A percentile compares a stretch with the other conserved stretches of the same genome.
These are phyloP conservation scores for silkworm (Bombyx mori) DNA, from an alignment of 1,140 invertebrate genomes.

Conservation along the genomic window DNA sequence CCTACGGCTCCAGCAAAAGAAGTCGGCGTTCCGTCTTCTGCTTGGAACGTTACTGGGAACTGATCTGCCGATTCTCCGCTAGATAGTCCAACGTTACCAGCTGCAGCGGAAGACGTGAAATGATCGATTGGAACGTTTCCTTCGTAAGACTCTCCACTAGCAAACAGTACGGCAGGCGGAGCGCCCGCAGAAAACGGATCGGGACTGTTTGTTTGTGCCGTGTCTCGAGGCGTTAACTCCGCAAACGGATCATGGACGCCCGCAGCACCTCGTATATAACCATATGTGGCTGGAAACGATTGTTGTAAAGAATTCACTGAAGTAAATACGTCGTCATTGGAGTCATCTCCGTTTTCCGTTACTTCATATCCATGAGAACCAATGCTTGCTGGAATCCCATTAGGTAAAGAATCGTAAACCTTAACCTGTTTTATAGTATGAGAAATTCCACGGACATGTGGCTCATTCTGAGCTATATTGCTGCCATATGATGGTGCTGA, in stretches of 20 bases:
- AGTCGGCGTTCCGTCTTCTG: constrained; percentile 16
- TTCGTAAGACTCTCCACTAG: constrained; percentile 2
- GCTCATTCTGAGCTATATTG: constrained; percentile 21
- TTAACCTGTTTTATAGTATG: constrained; percentile 60
- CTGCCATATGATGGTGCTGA: constrained; percentile 26
- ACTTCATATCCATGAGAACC: constrained; percentile 49
- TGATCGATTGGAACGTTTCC: constrained; percentile 1
- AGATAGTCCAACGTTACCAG: constrained; percentile 7
- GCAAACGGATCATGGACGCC: constrained; percentile 27
- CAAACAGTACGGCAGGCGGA: constrained; percentile 7
- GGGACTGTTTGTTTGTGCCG: constrained; percentile 25
- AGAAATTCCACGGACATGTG: constrained; percentile 41
- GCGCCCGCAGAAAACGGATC: constrained; percentile 22
- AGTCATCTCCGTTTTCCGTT: constrained; percentile 53
- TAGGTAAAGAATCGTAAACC: constrained; percentile 53
- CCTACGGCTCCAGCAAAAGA: constrained; percentile 31
- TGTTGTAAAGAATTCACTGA: constrained; percentile 44
- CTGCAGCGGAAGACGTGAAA: constrained; percentile 5
- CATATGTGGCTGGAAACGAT: constrained; percentile 35
- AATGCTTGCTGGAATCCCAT: constrained; percentile 24
- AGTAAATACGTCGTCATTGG: constrained; percentile 49
- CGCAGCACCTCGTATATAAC: constrained; percentile 27
- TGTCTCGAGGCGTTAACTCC: constrained; percentile 25
- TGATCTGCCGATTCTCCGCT: constrained; percentile 24
- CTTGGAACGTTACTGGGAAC: constrained; percentile 18